Conservation (phyloP, 2,797 vertebrate genomes). For the Channallabes apus region DNA sequence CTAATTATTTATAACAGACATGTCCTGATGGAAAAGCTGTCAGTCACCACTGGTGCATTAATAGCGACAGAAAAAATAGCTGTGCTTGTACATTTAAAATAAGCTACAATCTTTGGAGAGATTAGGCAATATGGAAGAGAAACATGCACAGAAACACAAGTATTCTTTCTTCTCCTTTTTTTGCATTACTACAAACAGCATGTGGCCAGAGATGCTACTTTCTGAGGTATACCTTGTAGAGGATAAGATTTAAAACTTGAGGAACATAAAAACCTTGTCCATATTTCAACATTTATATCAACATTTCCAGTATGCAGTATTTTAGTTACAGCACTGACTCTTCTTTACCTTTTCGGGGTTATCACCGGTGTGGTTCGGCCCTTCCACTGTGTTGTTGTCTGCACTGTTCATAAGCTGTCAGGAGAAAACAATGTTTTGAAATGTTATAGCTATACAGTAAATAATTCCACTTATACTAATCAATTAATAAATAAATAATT, state of each 20-base stretch:
- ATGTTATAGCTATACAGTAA: background rate
- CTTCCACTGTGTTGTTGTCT: conserved; percentile 45
- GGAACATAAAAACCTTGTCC: background rate
- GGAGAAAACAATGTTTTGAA: background rate
- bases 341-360: conserved; percentile 54
- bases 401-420: conserved; percentile 54
- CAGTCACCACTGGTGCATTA: background rate
- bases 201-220: background rate
- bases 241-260: background rate
- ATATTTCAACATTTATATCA: background rate
- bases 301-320: background rate
- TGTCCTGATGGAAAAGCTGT: conserved; percentile 23
- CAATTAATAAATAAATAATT: too few species aligned
- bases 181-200: background rate
- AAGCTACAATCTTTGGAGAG: background rate
- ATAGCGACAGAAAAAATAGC: background rate
- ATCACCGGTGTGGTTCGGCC: conserved; percentile 48
- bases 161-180: background rate
- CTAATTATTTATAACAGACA: conserved; percentile 4
- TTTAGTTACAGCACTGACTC: conserved; percentile 2
- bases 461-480: too few species aligned
- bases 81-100: background rate
- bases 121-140: background rate
- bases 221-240: background rate
- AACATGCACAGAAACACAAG: background rate